Evolutionary conservation across 2,113 vertebrate genomes (phyloP).

Genomic region (Nesogale talazaci): DNA sequence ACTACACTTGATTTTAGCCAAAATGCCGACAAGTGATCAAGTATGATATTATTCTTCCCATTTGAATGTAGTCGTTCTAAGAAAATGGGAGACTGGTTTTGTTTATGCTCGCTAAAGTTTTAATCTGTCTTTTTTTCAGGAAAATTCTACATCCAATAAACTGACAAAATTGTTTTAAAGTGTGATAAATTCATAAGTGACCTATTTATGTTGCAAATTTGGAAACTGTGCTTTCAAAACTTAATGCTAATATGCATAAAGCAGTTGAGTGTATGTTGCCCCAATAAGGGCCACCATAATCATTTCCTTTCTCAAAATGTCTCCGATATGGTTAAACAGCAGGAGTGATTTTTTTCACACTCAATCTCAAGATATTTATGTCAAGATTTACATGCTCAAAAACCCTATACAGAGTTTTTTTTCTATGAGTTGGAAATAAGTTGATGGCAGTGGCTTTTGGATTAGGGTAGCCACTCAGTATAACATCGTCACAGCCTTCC

Average conservation of each 20-base stretch:
- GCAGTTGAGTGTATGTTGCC: background rate
- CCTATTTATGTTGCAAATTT: constrained; percentile 15
- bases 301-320: constrained; percentile 38
- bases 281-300: background rate
- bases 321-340: constrained; percentile 4
- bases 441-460: too few relatives aligned
- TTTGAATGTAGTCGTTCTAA: background rate
- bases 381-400: background rate
- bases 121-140: background rate
- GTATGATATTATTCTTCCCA: background rate
- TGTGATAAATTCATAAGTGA: background rate
- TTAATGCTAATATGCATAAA: background rate
- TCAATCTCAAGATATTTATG: constrained; percentile 14
- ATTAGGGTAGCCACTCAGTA: background rate
- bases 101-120: constrained; percentile 1
- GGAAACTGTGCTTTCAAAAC: background rate
- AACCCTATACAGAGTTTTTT: too few relatives aligned
- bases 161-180: too few relatives aligned
- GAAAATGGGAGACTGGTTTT: background rate
- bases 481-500: background rate
- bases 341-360: background rate
- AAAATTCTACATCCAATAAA: background rate
- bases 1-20: too few relatives aligned
- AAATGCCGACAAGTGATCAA: too few relatives aligned
- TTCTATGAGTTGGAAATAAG: too few relatives aligned